phyloP scores from a whole-genome alignment of 2,888 invertebrate genomes.

The Morinoia aosen region DNA sequence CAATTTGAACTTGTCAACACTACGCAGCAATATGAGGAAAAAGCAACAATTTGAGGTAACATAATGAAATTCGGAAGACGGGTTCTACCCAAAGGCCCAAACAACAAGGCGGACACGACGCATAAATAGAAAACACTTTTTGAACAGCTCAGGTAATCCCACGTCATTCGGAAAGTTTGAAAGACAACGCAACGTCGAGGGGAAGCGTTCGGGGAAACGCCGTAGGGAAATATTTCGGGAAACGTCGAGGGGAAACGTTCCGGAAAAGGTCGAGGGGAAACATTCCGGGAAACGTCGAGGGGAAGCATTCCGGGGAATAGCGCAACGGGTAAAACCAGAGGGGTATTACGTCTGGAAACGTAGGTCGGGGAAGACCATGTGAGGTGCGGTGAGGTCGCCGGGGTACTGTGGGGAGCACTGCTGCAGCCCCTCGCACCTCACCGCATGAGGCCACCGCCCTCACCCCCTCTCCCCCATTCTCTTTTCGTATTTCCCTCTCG shows the following conservation, averaged over 20 bases:
- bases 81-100: neutral
- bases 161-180: neutral
- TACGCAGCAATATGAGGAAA: neutral
- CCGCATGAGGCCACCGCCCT: neutral
- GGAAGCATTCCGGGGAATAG: neutral
- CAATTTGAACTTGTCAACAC: neutral
- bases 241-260: neutral
- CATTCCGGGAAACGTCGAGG: neutral
- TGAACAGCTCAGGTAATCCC: neutral
- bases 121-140: no score
- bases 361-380: neutral
- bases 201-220: neutral
- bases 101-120: neutral
- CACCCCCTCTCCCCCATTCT: neutral
- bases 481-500: neutral
- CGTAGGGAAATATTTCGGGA: neutral
- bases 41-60: neutral
- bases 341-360: neutral
- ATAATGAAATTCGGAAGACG: neutral
- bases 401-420: conserved; percentile 20
- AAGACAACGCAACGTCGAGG: neutral
- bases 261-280: no score
- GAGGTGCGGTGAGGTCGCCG: conserved; percentile 29
- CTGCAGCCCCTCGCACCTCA: neutral
- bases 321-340: neutral